These are phyloP conservation scores for Chloroceryle amazona DNA, from an alignment of 2,797 vertebrate species.

Conservation along the genomic window DNA sequence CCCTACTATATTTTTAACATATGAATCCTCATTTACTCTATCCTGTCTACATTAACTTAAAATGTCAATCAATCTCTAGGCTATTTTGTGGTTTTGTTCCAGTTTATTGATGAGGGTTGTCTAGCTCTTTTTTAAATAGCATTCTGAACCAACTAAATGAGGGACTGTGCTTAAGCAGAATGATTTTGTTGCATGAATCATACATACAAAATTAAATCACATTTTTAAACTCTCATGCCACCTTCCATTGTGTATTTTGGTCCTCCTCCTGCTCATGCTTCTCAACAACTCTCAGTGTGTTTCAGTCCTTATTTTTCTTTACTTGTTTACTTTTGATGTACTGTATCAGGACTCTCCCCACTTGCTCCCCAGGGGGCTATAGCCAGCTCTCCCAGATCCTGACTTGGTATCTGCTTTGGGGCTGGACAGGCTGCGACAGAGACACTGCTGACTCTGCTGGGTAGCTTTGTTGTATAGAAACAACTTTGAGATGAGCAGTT, in stretches of 20 bases:
- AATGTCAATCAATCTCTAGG: not conserved
- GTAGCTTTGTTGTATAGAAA: not conserved
- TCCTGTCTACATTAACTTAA: not conserved
- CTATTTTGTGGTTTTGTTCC: not conserved
- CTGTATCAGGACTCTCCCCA: not conserved
- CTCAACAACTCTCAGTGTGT: not conserved
- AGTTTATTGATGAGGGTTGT: not conserved
- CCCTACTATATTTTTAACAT: not conserved
- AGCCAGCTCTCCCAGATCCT: not conserved
- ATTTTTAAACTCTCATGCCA: not conserved
- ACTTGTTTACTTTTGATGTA: not conserved
- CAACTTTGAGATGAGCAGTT: not conserved
- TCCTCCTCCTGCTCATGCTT: not conserved
- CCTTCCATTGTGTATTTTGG: not conserved
- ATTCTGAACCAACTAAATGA: not conserved
- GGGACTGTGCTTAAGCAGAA: not conserved
- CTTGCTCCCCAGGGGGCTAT: not conserved
- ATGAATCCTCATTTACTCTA: not conserved
- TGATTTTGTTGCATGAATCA: conserved; percentile 41
- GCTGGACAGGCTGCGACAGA: not conserved
- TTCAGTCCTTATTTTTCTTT: not conserved
- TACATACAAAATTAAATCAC: conserved; percentile 13
- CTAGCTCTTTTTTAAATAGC: not conserved
- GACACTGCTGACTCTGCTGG: not conserved
- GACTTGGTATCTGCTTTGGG: not conserved